These are phyloP conservation scores for Tetramorium simillimum DNA, from an alignment of 1,140 invertebrate genomes.

Conservation along the genomic window DNA sequence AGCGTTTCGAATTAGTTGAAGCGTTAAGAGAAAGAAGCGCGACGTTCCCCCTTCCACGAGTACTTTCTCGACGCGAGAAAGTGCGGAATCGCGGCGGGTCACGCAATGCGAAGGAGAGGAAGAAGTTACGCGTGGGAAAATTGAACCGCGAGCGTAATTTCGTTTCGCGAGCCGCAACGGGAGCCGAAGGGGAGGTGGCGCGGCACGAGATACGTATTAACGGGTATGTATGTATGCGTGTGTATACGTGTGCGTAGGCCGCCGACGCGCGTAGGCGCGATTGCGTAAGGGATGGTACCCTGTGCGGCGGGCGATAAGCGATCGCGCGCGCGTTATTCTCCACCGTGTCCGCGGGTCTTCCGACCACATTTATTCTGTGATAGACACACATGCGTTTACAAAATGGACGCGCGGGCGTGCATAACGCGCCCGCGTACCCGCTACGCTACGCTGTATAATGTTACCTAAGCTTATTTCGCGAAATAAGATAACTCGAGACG, in stretches of 20 bases:
- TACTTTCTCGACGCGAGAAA: not conserved
- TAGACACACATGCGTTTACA: slow-evolving; percentile 58
- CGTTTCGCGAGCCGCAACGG: not conserved
- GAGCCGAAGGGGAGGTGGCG: not conserved
- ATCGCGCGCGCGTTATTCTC: slow-evolving; percentile 6
- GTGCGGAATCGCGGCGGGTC: not conserved
- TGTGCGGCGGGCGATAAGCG: slow-evolving; percentile 23
- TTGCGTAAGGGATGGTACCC: not conserved
- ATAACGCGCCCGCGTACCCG: not conserved
- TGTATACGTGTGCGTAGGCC: slow-evolving; percentile 1
- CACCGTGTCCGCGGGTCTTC: slow-evolving; percentile 47
- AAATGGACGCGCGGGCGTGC: not conserved
- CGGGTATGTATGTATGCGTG: not conserved
- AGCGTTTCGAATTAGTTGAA: not conserved
- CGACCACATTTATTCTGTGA: slow-evolving; percentile 73
- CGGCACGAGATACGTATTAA: too few species aligned
- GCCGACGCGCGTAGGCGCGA: not conserved
- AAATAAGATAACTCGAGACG: slow-evolving; percentile 22
- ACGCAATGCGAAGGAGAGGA: not conserved
- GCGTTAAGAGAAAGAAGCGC: not conserved
- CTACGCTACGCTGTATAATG: slow-evolving; percentile 36
- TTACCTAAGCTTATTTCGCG: slow-evolving; percentile 36
- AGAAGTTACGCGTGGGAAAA: not conserved
- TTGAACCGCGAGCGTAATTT: not conserved
- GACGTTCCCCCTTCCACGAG: not conserved